A percentile compares a stretch with the other conserved stretches of the same genome.
These are phyloP conservation scores for Eubasilissa regina DNA, from an alignment of 1,140 invertebrate genomes.

Conservation along the genomic window DNA sequence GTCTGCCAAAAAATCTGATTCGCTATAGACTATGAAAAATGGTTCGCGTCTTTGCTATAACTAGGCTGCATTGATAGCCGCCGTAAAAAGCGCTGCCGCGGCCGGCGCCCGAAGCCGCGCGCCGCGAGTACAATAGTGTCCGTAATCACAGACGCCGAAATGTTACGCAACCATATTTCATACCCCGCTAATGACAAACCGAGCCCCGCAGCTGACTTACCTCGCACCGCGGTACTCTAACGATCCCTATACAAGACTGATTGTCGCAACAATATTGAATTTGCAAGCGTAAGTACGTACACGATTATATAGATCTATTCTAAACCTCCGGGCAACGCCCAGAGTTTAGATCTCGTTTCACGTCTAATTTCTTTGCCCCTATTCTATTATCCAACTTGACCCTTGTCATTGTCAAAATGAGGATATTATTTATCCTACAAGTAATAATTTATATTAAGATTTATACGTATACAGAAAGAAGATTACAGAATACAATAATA, in stretches of 20 bases:
- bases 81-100: neutral
- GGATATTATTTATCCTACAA: too few relatives aligned
- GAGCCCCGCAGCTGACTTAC: conserved; percentile 43
- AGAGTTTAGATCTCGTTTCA: too few relatives aligned
- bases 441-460: too few relatives aligned
- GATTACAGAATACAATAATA: too few relatives aligned
- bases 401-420: too few relatives aligned
- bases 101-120: conserved; percentile 11
- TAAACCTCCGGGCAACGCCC: too few relatives aligned
- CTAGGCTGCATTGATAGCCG: neutral
- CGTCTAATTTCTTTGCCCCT: too few relatives aligned
- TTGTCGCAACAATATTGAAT: conserved; percentile 3
- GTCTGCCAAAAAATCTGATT: neutral
- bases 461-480: too few relatives aligned
- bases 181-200: conserved; percentile 56
- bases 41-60: neutral
- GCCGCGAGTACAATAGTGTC: conserved; percentile 3
- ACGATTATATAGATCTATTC: too few relatives aligned
- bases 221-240: conserved; percentile 34
- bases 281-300: too few relatives aligned
- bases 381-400: too few relatives aligned
- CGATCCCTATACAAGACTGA: conserved; percentile 28
- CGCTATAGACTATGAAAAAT: neutral
- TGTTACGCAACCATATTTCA: conserved; percentile 38
- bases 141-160: conserved; percentile 5